These are phyloP conservation scores for Aporophyla lueneburgensis DNA, from an alignment of 2,888 invertebrate genomes.

Conservation along the genomic window DNA sequence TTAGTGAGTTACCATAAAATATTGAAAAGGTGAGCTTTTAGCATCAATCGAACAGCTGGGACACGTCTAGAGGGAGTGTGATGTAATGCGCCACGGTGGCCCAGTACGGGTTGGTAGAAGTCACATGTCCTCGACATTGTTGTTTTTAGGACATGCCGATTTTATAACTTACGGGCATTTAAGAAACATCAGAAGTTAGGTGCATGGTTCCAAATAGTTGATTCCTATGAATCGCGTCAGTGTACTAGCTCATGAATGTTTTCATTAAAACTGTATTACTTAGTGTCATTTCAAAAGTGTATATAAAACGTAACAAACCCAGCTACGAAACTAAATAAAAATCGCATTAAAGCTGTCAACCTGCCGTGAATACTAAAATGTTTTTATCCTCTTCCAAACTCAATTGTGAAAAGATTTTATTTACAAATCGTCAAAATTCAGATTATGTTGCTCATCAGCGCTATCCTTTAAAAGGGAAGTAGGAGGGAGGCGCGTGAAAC, in stretches of 20 bases:
- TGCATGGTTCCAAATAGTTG: too few relatives aligned
- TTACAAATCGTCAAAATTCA: constrained; percentile 66
- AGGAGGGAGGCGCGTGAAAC: constrained; percentile 68
- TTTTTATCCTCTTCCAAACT: constrained; percentile 47
- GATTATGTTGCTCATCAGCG: constrained; percentile 66
- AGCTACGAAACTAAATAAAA: constrained; percentile 33
- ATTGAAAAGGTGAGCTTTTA: too few relatives aligned
- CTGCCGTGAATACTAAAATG: constrained; percentile 45
- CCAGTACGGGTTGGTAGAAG: too few relatives aligned
- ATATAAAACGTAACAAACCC: constrained; percentile 2
- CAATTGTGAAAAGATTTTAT: constrained; percentile 63
- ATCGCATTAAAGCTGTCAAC: constrained; percentile 14
- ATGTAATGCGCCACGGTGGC: too few relatives aligned
- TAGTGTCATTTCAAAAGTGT: constrained; percentile 5
- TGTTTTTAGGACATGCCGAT: too few relatives aligned
- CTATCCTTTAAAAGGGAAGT: constrained; percentile 61
- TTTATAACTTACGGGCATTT: too few relatives aligned
- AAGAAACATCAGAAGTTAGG: too few relatives aligned
- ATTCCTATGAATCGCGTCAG: too few relatives aligned
- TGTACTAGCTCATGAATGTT: background rate
- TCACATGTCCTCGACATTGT: too few relatives aligned
- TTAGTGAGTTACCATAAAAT: too few relatives aligned
- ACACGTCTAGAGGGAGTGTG: too few relatives aligned
- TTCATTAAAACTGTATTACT: background rate
- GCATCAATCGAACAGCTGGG: too few relatives aligned